Evolutionary conservation across 2,797 vertebrate species (phyloP).

Genomic region (Arvicola amphibius): DNA sequence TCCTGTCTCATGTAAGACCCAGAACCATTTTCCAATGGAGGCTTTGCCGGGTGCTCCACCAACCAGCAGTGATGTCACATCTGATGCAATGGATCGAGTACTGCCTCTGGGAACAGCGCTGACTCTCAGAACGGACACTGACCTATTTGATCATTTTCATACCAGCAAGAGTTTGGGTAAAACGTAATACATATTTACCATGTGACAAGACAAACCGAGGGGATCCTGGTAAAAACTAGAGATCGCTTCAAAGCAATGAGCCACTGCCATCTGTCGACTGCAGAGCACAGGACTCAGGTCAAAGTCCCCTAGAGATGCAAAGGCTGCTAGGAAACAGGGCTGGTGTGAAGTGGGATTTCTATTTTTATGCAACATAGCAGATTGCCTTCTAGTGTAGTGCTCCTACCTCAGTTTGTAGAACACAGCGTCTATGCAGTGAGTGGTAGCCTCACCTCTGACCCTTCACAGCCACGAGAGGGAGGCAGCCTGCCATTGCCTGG

Average conservation of each 20-base stretch:
- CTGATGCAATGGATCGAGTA: slow-evolving; percentile 30
- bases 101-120: background rate
- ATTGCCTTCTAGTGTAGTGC: slow-evolving; percentile 86
- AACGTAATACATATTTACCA: slow-evolving; percentile 61
- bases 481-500: slow-evolving; percentile 68
- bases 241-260: slow-evolving; percentile 60
- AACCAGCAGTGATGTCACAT: slow-evolving; percentile 59
- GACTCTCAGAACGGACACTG: background rate
- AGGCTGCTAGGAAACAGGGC: slow-evolving; percentile 58
- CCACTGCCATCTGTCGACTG: slow-evolving; percentile 60
- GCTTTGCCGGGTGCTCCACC: slow-evolving; percentile 62
- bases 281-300: slow-evolving; percentile 15
- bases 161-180: slow-evolving; percentile 73
- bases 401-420: slow-evolving; percentile 89
- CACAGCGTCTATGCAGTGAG: slow-evolving; percentile 86
- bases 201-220: slow-evolving; percentile 51
- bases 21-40: background rate
- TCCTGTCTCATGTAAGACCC: background rate
- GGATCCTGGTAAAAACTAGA: slow-evolving; percentile 56
- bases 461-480: slow-evolving; percentile 65
- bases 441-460: slow-evolving; percentile 71
- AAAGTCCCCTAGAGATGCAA: background rate
- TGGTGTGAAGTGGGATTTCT: slow-evolving; percentile 63
- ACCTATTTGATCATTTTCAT: slow-evolving; percentile 62
- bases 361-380: slow-evolving; percentile 87